Base-by-base conservation (phyloP, 2,113 vertebrate genomes). In the Chaetorhynchus papuensis region DNA sequence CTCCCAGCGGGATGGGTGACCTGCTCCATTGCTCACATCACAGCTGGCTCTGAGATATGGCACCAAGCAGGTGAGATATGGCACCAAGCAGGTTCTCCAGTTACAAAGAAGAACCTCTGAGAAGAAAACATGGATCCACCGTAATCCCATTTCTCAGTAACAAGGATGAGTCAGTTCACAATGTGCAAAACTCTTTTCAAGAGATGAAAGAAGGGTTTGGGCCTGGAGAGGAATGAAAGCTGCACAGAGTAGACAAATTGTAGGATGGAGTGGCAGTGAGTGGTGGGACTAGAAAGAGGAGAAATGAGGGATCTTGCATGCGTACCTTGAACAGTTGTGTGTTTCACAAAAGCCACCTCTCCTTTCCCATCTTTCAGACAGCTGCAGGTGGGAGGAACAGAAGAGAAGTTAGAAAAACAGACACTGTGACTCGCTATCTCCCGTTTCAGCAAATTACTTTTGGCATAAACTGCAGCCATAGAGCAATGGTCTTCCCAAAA, bases 271-370 rank as follows among this genome's bases (percentile, higher is more conserved):
- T 22, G 28, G 33, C 35, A 86, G 56, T 0, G 0, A 78, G 59
- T 74, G 27, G 7, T 42, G 41, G 37, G 45, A 57, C 21, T 44
- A 31, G 60, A 63, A 88, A 72, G 45, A 57, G 68, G 66, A 80
- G 59, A 87, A 87, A 70, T 4, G 20, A 68, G 80, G 18, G 39
- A 41, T 77, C 33, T 60, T 13, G 1, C 53, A 64, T 24, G 66
- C 75, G 95, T 95, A 99, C 99, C 98, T 85, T 98, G 97, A 77
- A 99, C 97, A 17, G 98, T 98, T 78, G 96, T 85, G 33, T 99
- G 98, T 61, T 99, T 99, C 86, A 99, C 93, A 89, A 99, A 99
- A 82, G 98, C 98, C 65, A 99, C 98, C 0, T 99, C 97, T 89
- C 99, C 99, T 21, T 9, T 90, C 9, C 86, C 98, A 0, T 98